Evolutionary conservation across 1,140 invertebrate genomes (phyloP), one percentile per base, ranked within the genome.

Genomic region (Araneus ventricosus): DNA sequence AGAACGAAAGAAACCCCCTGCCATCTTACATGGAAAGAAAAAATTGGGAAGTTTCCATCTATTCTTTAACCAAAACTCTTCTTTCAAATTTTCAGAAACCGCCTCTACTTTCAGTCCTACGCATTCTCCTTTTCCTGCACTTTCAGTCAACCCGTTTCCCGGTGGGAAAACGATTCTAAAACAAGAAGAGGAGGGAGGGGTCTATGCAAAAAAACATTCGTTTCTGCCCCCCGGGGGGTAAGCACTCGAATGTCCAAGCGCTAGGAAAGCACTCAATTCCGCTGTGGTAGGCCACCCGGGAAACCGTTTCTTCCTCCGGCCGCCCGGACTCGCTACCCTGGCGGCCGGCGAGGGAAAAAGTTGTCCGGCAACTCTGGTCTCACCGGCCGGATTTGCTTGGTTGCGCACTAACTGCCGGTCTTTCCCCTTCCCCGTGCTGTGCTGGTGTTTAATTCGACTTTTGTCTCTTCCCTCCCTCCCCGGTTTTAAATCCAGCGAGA

Each of bases 121-220:
- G 24, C 27, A 27, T 67, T 84, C 39, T 5, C 39, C 10, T 20
- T 27, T 39, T 17, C 22, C 79, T 45, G 22, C 39, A 24, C 22
- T 39, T n/a, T 24, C 30, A 27, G n/a, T 52, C 80, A 75, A 45
- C 80, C 39, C 80, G 22, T 45, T 84, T n/a, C 22, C 34, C 39
- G 14, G 27, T 45, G 80, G 80, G 80, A 52, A 52, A 52, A 52
- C 39, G 45, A 52, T 41, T 45, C 39, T 84, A 84, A 84, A 84
- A 84, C 39, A 52, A 84, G 80, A 84, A 41, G 37, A 14, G 75
- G 75, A n/a, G 27, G 37, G 45, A 52, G 45, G 39, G 22, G n/a
- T 24, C 41, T 84, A 84, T 84, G 80, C 80, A 84, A 84, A 84
- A 84, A 84, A 52, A 41, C 39, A 24, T 84, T 84, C 80, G 41